phyloP scores from a whole-genome alignment of 92 coral and sea anemone genomes.

The Umimayanthus chanpuru region DNA sequence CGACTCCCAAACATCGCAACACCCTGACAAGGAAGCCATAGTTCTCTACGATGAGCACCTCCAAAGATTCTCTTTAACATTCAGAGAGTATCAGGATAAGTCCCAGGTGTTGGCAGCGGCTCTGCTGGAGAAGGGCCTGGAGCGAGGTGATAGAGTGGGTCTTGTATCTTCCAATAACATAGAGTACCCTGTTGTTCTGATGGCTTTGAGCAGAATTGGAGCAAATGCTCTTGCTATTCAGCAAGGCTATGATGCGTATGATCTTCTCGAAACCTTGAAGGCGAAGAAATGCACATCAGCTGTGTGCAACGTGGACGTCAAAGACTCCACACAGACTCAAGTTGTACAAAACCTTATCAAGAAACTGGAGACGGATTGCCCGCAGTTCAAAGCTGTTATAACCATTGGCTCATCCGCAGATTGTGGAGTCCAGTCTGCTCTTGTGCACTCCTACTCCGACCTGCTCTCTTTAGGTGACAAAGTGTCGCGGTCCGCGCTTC shows the following conservation, averaged over 20 bases:
- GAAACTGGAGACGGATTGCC: not conserved
- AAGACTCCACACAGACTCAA: not conserved
- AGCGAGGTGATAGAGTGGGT: not conserved
- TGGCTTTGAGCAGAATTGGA: conserved; percentile 20
- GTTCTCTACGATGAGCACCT: conserved; percentile 4
- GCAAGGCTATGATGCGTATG: not conserved
- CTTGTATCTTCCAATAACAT: conserved; percentile 2
- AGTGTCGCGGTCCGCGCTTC: not conserved
- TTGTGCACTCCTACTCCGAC: not conserved
- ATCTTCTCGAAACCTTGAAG: not conserved
- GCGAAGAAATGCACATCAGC: not conserved
- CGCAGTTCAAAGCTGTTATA: not conserved
- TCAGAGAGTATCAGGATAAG: not conserved
- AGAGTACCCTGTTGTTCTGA: conserved; percentile 7
- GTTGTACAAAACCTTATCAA: not conserved
- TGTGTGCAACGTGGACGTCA: not conserved
- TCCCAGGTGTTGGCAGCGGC: conserved; percentile 30
- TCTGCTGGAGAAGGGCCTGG: conserved; percentile 17
- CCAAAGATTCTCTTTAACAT: conserved; percentile 5
- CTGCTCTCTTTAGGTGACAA: not conserved
- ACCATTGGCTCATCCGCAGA: not conserved
- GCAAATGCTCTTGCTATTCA: conserved; percentile 3
- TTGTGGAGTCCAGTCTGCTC: not conserved
- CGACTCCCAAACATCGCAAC: not conserved
- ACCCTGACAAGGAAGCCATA: conserved; percentile 15